Evolutionary conservation across 1,140 invertebrate genomes (phyloP), one percentile per base, ranked within the genome.

Genomic region (Manduca sexta): DNA sequence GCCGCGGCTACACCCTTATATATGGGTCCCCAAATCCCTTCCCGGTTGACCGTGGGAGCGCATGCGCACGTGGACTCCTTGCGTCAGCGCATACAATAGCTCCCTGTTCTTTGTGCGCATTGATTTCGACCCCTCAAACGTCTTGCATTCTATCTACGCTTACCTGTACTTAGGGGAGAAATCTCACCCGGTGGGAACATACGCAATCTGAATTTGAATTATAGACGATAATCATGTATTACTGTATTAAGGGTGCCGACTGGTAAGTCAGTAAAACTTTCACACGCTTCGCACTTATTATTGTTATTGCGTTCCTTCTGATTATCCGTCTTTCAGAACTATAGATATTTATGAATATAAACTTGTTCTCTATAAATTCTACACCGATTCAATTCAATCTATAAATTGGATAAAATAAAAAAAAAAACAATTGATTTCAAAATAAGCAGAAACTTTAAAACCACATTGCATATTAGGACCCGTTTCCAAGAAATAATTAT

Each of bases 121-220:
- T 78, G 68, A 78, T 74, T 74, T 68, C 59, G 65, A 72, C 74
- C 81, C 81, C 74, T 73, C 67, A 63, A 68, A 61, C 76, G 71
- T 79, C 81, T 84, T 79, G 61, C 71, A 61, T 56, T 69, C 44
- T 80, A 80, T 82, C 76, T 72, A 56, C 14, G 10, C 31, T 76
- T 81, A 80, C 76, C 73, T 84, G 72, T 74, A 68, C 52, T 63
- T 68, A 42, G 70, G 80, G 80, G 76, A 72, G 69, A 78, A 74
- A 68, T 67, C 76, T 73, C 63, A 49, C 69, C 55, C 64, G 76
- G 78, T 82, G 81, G 78, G 81, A 82, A 82, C 59, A 35, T 62
- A 57, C 64, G 65, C 51, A 73, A 75, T 77, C 74, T 62, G 66
- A 77, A 75, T 68, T 78, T 72, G 59, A 73, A 81, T 82, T 75